A percentile compares a stretch with the other conserved stretches of the same genome.
Evolutionary conservation across 2,888 invertebrate genomes (phyloP).

Genomic region (Antheraea yamamai): DNA sequence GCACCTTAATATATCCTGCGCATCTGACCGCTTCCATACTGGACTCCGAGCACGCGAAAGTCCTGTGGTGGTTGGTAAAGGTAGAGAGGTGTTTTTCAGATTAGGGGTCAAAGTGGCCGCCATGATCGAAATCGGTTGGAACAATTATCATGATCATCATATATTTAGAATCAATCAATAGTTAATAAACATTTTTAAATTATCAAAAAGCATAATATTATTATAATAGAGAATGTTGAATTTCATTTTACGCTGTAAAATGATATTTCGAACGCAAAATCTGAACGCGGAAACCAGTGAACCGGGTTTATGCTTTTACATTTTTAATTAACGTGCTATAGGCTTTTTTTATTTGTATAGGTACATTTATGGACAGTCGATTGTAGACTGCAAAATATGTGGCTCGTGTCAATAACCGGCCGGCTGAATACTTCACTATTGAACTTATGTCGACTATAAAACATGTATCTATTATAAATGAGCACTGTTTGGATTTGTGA

Average conservation of each 20-base stretch:
- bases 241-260: not conserved
- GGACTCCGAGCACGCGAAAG: no score
- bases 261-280: not conserved
- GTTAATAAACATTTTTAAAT: not conserved
- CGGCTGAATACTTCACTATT: not conserved
- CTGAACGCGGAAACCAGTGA: conserved; percentile 1
- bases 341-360: not conserved
- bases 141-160: not conserved
- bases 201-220: not conserved
- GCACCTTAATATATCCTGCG: no score
- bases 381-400: not conserved
- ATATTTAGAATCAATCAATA: not conserved
- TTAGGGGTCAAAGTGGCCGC: no score
- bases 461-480: not conserved
- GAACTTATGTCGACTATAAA: not conserved
- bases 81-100: no score
- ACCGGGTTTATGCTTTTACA: not conserved
- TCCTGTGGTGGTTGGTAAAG: no score
- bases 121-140: no score
- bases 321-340: not conserved
- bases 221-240: not conserved
- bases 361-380: not conserved
- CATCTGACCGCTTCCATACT: no score
- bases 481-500: no score
- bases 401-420: not conserved